Percentiles rank a stretch among this genome's conserved stretches.
Conservation (phyloP, 1,140 invertebrate genomes). For the Ceratosolen fusciceps region DNA sequence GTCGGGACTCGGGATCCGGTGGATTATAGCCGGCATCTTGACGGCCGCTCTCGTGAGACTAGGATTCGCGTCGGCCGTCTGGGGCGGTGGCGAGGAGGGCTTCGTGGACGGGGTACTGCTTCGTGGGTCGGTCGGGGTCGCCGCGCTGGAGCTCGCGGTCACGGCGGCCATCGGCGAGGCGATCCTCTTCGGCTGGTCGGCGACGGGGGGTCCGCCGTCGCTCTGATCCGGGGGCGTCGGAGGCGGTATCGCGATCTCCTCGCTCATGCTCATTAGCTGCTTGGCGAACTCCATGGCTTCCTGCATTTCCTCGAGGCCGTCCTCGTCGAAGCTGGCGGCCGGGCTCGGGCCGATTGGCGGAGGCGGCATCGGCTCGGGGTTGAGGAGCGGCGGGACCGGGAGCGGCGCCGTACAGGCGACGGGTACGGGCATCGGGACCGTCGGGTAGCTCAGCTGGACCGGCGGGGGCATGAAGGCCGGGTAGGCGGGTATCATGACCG, state of each 20-base stretch:
- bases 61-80: constrained; percentile 1
- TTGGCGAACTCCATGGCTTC: constrained; percentile 67
- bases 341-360: constrained; percentile 29
- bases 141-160: too few relatives aligned
- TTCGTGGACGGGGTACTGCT: neutral
- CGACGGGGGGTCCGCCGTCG: too few relatives aligned
- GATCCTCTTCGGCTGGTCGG: neutral
- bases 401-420: constrained; percentile 24
- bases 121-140: neutral
- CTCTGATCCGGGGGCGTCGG: neutral
- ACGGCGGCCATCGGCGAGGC: neutral
- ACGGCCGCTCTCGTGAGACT: neutral
- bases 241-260: constrained; percentile 13
- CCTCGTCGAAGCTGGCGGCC: constrained; percentile 49
- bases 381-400: constrained; percentile 35
- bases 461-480: constrained; percentile 37
- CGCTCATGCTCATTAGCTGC: constrained; percentile 61
- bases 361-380: constrained; percentile 42
- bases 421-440: constrained; percentile 37
- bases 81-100: neutral
- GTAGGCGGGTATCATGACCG: constrained; percentile 34
- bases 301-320: constrained; percentile 65
- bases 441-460: constrained; percentile 47
- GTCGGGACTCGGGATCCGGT: neutral
- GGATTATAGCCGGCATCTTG: neutral